A percentile compares a stretch with the other conserved stretches of the same genome.
Evolutionary conservation across 2,888 invertebrate species (phyloP).

Genomic region (Lasioglossum morio): DNA sequence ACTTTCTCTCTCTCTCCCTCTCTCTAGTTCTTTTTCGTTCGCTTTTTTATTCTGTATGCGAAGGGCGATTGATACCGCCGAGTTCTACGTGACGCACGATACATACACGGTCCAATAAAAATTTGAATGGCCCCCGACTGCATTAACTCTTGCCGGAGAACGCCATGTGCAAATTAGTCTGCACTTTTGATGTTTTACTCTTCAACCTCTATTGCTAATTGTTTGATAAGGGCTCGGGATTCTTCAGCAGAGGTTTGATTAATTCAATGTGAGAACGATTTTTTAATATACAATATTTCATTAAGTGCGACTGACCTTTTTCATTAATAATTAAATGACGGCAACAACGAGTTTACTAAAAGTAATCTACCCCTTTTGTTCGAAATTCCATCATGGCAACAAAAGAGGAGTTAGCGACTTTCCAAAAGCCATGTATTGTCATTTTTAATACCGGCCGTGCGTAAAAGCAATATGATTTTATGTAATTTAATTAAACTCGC

Average conservation of each 20-base stretch:
- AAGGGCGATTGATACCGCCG: constrained; percentile 39
- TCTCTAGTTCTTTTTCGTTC: neutral
- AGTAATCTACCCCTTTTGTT: neutral
- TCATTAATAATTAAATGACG: neutral
- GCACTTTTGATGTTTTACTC: neutral
- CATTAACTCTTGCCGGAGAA: neutral
- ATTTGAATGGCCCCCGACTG: constrained; percentile 25
- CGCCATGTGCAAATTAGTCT: neutral
- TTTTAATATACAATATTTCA: no score
- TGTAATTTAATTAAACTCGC: neutral
- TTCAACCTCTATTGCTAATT: neutral
- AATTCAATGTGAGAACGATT: no score
- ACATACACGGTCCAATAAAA: neutral
- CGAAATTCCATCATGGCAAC: neutral
- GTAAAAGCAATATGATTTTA: neutral
- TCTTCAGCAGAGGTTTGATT: rapidly evolving
- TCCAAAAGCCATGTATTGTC: neutral
- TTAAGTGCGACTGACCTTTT: no score
- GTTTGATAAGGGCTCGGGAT: neutral
- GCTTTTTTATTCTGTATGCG: neutral
- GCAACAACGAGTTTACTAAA: neutral
- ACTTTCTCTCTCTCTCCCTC: neutral
- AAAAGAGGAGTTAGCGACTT: neutral
- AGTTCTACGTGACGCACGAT: neutral
- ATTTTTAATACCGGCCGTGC: neutral